Conservation (phyloP, 2,888 invertebrate species). For the Dromius quadrimaculatus region DNA sequence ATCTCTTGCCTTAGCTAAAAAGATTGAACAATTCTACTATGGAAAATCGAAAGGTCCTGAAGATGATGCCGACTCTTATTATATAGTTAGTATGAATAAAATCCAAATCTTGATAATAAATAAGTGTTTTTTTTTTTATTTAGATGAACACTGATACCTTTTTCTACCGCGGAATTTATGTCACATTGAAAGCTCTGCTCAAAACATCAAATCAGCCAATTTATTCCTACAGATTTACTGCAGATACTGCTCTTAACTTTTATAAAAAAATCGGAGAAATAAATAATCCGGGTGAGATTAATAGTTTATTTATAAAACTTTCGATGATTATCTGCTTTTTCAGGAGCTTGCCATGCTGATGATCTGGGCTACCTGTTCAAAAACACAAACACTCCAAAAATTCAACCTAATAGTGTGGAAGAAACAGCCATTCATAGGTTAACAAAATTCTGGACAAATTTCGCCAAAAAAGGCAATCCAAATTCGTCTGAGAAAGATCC, state of each 20-base stretch:
- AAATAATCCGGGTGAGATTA: conserved; percentile 54
- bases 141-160: conserved; percentile 53
- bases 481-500: conserved; percentile 53
- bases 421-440: conserved; percentile 55
- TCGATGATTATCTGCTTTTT: conserved; percentile 22
- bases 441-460: conserved; percentile 59
- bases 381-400: conserved; percentile 52
- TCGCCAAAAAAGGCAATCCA: conserved; percentile 59
- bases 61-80: conserved; percentile 52
- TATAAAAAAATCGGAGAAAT: conserved; percentile 54
- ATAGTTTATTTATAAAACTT: background rate
- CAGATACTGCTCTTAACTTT: conserved; percentile 55
- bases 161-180: conserved; percentile 56
- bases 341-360: conserved; percentile 59
- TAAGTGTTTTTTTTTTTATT: background rate
- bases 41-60: conserved; percentile 56
- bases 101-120: background rate
- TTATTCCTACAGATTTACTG: conserved; percentile 58
- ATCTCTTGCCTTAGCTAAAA: conserved; percentile 57
- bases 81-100: conserved; percentile 44
- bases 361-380: conserved; percentile 60
- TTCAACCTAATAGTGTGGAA: conserved; percentile 55
- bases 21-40: conserved; percentile 61
- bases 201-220: conserved; percentile 54
- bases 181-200: conserved; percentile 54